These are phyloP conservation scores for Drosophila yakuba DNA, from an alignment of 1,140 invertebrate genomes.

Conservation along the genomic window DNA sequence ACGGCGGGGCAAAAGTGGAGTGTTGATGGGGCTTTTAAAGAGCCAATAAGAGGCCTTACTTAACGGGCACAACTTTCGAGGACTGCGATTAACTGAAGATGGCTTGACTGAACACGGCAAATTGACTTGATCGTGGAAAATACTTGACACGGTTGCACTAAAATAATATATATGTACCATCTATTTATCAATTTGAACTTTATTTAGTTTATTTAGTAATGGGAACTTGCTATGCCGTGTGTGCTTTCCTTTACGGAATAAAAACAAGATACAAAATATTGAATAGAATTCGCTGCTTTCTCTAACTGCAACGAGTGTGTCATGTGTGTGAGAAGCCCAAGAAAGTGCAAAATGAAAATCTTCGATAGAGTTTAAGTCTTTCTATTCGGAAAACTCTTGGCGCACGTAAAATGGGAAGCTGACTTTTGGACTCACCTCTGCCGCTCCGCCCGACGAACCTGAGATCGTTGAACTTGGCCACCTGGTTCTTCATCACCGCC, in stretches of 20 bases:
- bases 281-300: neutral
- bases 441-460: slow-evolving; percentile 98
- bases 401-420: neutral
- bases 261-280: too few relatives aligned
- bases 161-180: too few relatives aligned
- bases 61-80: slow-evolving; percentile 35
- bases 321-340: too few relatives aligned
- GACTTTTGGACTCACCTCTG: slow-evolving; percentile 91
- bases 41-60: slow-evolving; percentile 50
- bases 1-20: slow-evolving; percentile 8
- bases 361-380: too few relatives aligned
- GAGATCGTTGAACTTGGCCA: slow-evolving; percentile 99
- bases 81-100: slow-evolving; percentile 9
- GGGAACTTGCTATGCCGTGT: too few relatives aligned
- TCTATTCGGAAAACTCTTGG: too few relatives aligned
- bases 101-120: neutral
- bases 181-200: too few relatives aligned
- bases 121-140: neutral
- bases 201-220: too few relatives aligned
- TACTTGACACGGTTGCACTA: neutral
- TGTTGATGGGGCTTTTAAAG: slow-evolving; percentile 21
- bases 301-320: too few relatives aligned
- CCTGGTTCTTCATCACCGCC: slow-evolving; percentile 98
- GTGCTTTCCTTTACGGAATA: too few relatives aligned
- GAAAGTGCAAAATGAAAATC: too few relatives aligned